phyloP scores from a whole-genome alignment of 2,888 invertebrate genomes.

The Lochmaea crataegi region DNA sequence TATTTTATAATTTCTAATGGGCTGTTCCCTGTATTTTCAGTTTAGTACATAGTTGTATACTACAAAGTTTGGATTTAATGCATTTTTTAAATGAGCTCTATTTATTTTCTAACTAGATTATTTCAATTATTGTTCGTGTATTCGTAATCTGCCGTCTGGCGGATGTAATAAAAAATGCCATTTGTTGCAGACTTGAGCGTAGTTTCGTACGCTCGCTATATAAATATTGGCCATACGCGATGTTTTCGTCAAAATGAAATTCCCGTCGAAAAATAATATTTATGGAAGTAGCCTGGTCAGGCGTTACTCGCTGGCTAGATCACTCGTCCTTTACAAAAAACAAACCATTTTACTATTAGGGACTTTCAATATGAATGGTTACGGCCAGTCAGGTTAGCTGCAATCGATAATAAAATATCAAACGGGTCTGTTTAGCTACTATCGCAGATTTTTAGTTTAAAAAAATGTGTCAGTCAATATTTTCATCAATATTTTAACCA shows the following conservation, averaged over 20 bases:
- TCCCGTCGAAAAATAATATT: conserved; percentile 34
- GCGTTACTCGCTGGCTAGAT: conserved; percentile 18
- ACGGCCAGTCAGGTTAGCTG: not conserved
- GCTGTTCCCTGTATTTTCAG: not conserved
- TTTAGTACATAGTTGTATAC: not conserved
- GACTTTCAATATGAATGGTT: not conserved
- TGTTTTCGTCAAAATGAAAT: conserved; percentile 37
- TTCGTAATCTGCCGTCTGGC: conserved; percentile 18
- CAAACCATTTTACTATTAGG: not conserved
- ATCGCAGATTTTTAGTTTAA: too few species aligned
- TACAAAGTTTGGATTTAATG: not conserved
- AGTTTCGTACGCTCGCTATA: conserved; percentile 17
- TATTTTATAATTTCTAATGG: too few species aligned
- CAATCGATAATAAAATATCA: too few species aligned
- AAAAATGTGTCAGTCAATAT: too few species aligned
- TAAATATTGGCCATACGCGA: conserved; percentile 32
- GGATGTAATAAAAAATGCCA: conserved; percentile 26
- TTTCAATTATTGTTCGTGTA: conserved; percentile 11
- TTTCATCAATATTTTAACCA: too few species aligned
- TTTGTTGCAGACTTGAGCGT: conserved; percentile 28
- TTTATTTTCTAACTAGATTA: not conserved
- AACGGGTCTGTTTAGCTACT: too few species aligned
- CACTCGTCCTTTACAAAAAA: not conserved
- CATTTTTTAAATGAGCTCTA: not conserved
- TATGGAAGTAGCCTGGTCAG: conserved; percentile 28